phyloP scores from a whole-genome alignment of 1,140 invertebrate species.

The Formica selysi region DNA sequence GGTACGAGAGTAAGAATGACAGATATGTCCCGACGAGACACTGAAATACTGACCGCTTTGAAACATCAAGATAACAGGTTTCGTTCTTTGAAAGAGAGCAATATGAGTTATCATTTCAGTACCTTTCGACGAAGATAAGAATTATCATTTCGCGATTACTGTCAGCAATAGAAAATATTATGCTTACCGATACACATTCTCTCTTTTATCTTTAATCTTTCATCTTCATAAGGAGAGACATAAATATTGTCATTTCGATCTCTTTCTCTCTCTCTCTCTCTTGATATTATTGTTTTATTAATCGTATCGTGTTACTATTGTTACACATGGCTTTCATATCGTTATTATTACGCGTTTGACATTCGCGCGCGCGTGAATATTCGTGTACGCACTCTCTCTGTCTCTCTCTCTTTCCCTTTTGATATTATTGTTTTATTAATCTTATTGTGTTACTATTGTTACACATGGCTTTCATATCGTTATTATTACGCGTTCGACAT shows the following conservation, averaged over 20 bases:
- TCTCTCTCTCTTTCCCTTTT: too few relatives aligned
- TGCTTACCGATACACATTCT: background rate
- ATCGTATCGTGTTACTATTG: background rate
- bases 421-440: background rate
- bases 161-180: background rate
- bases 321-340: background rate
- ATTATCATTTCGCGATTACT: background rate
- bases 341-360: slow-evolving; percentile 14
- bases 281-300: background rate
- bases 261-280: too few relatives aligned
- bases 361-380: background rate
- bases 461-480: background rate
- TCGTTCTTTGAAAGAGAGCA: background rate
- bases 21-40: background rate
- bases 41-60: background rate
- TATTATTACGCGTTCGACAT: slow-evolving; percentile 6
- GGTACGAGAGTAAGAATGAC: background rate
- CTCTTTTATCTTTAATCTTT: background rate
- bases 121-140: background rate
- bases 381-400: background rate
- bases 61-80: background rate
- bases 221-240: background rate
- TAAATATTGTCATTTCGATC: background rate
- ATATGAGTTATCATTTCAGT: background rate
- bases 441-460: background rate